Evolutionary conservation across 2,888 invertebrate species (phyloP), one percentile per base, ranked within the genome.

Genomic region (Spisula subtruncata): DNA sequence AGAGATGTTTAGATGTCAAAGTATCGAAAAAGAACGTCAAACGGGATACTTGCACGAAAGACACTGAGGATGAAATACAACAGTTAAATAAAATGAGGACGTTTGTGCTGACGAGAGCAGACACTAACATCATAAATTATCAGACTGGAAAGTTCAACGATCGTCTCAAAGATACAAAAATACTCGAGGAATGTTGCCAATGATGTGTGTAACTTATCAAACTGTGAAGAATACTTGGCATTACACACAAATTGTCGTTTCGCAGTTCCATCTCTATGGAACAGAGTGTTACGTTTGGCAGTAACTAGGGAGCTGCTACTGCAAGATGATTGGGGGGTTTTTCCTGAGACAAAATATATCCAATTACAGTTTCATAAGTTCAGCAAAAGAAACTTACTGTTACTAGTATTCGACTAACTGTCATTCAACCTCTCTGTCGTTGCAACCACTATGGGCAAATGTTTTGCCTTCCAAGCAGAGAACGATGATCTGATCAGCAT

Each of bases 31-130:
- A 20, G 0, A 32, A n/a, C 25, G 46, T 20, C 0, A 60, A 48
- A 14, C 8, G 25, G 6, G 60, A 60, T 1, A 29, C 16, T 29
- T 54, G 54, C 18, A 71, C 20, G 18, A 80, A 80, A 25, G 79
- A 48, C 2, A 54, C 29, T 25, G 79, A 54, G 1, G 89, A 83
- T 10, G 88, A 91, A 2, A 82, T 89, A 14, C 81, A 83, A 0
- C 88, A 89, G n/a, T 56, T 91, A 20, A 89, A 89, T 82, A 83
- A 88, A 83, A 89, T 91, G 89, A 66, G 85, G 81, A 91, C 91
- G 10, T 81, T 91, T 35, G 91, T 88, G 18, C 6, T 88, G 29
- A 66, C 71, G 4, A 84, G 18, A 4, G 18, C 86, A 48, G 89
- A 89, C 16, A 54, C 75, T 2, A 83, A 81, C 20, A 86, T 88